phyloP scores from a whole-genome alignment of 2,797 vertebrate species.

The Crocidura indochinensis region DNA sequence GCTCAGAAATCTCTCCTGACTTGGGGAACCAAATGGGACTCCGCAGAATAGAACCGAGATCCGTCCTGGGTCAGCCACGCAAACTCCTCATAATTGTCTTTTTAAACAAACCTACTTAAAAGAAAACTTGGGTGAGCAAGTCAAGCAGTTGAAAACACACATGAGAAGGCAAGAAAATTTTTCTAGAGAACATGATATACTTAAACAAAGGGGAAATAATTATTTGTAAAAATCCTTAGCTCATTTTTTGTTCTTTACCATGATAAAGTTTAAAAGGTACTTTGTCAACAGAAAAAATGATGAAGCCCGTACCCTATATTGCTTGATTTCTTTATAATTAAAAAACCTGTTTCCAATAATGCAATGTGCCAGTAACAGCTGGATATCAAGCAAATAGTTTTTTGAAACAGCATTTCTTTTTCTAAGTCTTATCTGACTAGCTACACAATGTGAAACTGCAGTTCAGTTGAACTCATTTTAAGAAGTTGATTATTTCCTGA shows the following conservation, averaged over 20 bases:
- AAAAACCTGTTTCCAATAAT: slow-evolving; percentile 25
- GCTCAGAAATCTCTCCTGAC: too few species aligned
- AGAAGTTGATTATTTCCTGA: slow-evolving; percentile 23
- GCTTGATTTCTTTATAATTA: background rate
- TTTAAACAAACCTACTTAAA: background rate
- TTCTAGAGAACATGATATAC: background rate
- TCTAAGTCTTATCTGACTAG: slow-evolving; percentile 39
- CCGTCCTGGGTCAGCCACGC: too few species aligned
- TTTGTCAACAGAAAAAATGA: background rate
- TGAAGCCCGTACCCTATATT: background rate
- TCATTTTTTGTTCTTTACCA: background rate
- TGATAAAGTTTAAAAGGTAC: background rate
- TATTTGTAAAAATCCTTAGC: background rate
- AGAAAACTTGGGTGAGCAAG: background rate
- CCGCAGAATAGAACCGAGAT: too few species aligned
- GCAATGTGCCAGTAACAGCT: background rate
- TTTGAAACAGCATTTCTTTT: background rate
- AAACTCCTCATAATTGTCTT: background rate
- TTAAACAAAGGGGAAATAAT: background rate
- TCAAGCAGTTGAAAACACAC: background rate
- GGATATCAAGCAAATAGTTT: slow-evolving; percentile 19
- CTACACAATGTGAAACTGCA: background rate
- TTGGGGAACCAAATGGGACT: too few species aligned
- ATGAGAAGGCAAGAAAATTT: background rate
- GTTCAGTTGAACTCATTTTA: slow-evolving; percentile 23